Evolutionary conservation across 2,113 vertebrate genomes (phyloP), one percentile per base, ranked within the genome.

Genomic region (Eulacestoma nigropectus): DNA sequence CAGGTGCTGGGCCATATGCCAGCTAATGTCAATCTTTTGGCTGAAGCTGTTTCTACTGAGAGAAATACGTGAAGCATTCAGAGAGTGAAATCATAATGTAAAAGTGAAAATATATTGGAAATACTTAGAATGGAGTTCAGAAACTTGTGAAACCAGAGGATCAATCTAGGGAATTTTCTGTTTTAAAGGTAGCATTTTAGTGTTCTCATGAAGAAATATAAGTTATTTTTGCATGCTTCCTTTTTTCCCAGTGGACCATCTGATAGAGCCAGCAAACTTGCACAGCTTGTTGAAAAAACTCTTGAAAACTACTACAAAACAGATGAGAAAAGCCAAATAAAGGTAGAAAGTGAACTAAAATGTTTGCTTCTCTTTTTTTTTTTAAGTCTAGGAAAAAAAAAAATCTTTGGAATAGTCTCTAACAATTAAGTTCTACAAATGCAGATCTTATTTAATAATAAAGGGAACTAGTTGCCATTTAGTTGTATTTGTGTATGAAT

Each of bases 241-340:
- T 70, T 77, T 91, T 98, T 79, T 87, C 37, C 47, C 95, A 99
- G 99, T 5, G 94, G 96, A 79, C 98, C 98, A 73, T 97, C 98
- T 96, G 98, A 98, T 87, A 99, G 98, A 82, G 98, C 98, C 75
- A 98, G 98, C 95, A 97, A 94, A 74, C 98, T 99, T 62, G 99
- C 99, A 41, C 98, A 99, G 69, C 96, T 99, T 92, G 98, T 99
- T 95, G 99, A 99, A 97, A 97, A 96, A 62, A 98, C 98, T 80
- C 98, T 99, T 97, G 98, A 98, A 86, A 94, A 96, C 70, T 98
- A 99, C 97, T 99, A 99, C 59, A 98, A 98, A 93, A 96, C 98
- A 83, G 99, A 99, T 93, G 98, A 99, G 87, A 97, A 93, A 53
- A 96, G 97, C 84, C 98, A 98, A 93, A 98, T 98, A 97, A 99